These are phyloP conservation scores for Cristatella mucedo DNA, from an alignment of 2,888 invertebrate species.

Conservation along the genomic window DNA sequence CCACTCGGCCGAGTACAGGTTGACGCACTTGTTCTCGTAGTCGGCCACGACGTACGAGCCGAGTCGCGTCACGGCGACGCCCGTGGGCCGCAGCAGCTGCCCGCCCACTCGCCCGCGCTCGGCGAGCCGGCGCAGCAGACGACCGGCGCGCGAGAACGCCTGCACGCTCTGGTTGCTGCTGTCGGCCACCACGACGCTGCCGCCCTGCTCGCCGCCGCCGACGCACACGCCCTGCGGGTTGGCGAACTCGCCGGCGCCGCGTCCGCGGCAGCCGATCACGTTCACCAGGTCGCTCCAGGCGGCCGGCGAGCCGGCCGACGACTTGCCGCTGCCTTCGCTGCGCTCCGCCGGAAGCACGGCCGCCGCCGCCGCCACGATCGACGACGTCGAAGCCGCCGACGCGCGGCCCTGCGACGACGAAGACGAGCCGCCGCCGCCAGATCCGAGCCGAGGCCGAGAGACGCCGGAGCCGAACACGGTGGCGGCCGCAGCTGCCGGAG, in stretches of 20 bases:
- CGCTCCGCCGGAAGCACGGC: neutral
- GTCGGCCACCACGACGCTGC: conserved; percentile 40
- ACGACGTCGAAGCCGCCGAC: neutral
- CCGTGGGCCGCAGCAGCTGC: conserved; percentile 43
- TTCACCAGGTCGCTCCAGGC: conserved; percentile 41
- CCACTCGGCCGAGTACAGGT: conserved; percentile 41
- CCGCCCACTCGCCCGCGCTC: conserved; percentile 41
- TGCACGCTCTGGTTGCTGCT: conserved; percentile 42
- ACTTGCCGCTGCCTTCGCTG: neutral
- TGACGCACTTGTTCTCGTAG: conserved; percentile 44
- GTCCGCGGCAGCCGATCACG: conserved; percentile 40
- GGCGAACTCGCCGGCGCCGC: conserved; percentile 42
- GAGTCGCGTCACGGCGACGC: conserved; percentile 39
- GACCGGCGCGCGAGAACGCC: conserved; percentile 10
- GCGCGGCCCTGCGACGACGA: too few species aligned
- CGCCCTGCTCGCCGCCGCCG: conserved; percentile 32
- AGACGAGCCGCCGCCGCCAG: too few species aligned
- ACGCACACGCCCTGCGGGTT: conserved; percentile 43
- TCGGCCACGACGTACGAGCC: conserved; percentile 43
- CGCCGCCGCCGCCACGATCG: conserved; percentile 3
- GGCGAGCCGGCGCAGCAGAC: conserved; percentile 20
- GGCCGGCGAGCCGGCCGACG: conserved; percentile 8
- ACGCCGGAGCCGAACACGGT: too few species aligned
- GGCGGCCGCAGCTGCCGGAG: too few species aligned
- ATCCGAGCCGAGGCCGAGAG: too few species aligned